phyloP scores from a whole-genome alignment of 2,888 invertebrate genomes.

The Sinhomidia bicolor region DNA sequence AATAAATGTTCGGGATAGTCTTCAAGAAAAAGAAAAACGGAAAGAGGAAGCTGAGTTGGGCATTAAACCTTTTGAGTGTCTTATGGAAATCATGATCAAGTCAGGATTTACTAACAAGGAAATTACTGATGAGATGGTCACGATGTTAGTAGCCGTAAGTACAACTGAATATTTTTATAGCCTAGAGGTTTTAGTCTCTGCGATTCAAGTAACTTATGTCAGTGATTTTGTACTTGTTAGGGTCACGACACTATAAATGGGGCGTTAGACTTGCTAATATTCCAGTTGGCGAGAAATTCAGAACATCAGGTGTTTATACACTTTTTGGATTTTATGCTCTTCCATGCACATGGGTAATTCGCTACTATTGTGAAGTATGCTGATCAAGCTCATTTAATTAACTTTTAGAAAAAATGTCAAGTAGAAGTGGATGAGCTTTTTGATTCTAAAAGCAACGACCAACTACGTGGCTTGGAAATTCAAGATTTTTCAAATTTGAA shows the following conservation, averaged over 20 bases:
- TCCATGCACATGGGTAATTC: background rate
- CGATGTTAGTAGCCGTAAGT: background rate
- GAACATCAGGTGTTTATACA: background rate
- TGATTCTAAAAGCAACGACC: background rate
- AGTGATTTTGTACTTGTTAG: background rate
- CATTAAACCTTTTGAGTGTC: background rate
- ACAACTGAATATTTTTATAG: no score
- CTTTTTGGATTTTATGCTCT: no score
- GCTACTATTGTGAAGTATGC: background rate
- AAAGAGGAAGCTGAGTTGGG: no score
- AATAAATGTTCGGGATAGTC: background rate
- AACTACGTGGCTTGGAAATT: background rate
- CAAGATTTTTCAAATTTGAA: background rate
- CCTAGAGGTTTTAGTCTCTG: no score
- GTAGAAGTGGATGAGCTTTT: background rate
- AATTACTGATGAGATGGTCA: background rate
- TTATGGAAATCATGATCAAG: background rate
- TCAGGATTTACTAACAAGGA: background rate
- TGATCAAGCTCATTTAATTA: background rate
- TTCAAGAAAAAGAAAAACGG: no score
- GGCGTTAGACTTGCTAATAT: background rate
- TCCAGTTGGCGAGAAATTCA: background rate
- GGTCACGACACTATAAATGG: background rate
- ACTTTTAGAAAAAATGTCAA: background rate
- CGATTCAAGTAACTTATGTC: no score